Percentiles rank a stretch among this genome's conserved stretches.
Conservation (phyloP, 2,888 invertebrate species). For the Volucella zonaria region DNA sequence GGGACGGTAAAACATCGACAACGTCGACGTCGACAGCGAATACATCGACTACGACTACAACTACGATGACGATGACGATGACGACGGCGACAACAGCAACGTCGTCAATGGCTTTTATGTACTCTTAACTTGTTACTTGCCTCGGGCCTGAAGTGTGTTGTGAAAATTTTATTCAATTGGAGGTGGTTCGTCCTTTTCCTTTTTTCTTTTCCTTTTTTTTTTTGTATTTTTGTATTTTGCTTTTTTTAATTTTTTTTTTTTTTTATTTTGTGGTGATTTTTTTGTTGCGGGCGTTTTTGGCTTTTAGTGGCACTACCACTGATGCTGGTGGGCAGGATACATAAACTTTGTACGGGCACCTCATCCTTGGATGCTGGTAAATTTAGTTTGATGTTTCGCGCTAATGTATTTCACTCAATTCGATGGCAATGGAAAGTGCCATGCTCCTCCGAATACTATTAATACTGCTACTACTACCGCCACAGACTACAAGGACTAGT, state of each 20-base stretch:
- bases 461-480: too few relatives aligned
- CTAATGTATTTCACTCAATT: conserved; percentile 72
- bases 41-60: conserved; percentile 9
- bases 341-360: conserved; percentile 49
- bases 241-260: conserved; percentile 10
- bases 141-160: conserved; percentile 62
- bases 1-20: conserved; percentile 51
- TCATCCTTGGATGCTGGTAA: conserved; percentile 35
- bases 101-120: conserved; percentile 70
- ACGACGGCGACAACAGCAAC: conserved; percentile 16
- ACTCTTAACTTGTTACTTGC: conserved; percentile 68
- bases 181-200: conserved; percentile 47
- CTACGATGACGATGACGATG: not conserved
- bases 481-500: too few relatives aligned
- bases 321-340: conserved; percentile 69
- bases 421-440: conserved; percentile 31
- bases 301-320: conserved; percentile 62
- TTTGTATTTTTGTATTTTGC: not conserved
- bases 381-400: conserved; percentile 68
- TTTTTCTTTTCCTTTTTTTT: not conserved
- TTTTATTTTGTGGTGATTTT: conserved; percentile 15
- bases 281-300: conserved; percentile 65
- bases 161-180: conserved; percentile 71
- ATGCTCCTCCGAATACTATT: too few relatives aligned
- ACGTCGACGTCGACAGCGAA: conserved; percentile 7